Base-by-base conservation (phyloP, 2,888 invertebrate species). In the Phaonia tiefii region DNA sequence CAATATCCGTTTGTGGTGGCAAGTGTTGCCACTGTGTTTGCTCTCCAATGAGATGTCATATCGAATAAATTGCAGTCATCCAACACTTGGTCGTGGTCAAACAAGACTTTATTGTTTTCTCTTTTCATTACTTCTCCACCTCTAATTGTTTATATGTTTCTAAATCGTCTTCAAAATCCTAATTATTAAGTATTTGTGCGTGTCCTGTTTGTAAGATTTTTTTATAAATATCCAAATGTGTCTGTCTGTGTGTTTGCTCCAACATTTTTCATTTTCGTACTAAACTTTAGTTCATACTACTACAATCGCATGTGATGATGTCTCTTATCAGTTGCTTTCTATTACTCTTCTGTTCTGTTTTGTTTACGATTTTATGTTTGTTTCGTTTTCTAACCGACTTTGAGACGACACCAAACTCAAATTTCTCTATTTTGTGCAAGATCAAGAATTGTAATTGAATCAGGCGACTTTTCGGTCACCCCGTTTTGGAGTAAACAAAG, bases 181-280 rank as follows among this genome's bases (percentile, higher is more conserved):
- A 39, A 60, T 37, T 58, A 20, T 42, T 71, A 56, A 79, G 42
- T 39, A 72, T 75, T 56, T 75, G 31, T 49, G 51, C 42, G 73
- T 77, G 60, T 80, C 66, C 66, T 71, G 80, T 80, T 70, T 80
- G 58, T 66, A 71, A 44, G 44, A n/a, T n/a, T n/a, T 44, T 22
- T 26, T 25, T 39, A 69, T 11, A 25, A 60, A 60, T 49, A 39
- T 25, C 49, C 13, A 73, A 49, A 49, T 69, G 60, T 80, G 37
- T 87, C 82, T 80, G 37, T 87, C 82, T 85, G 82, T 86, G 84
- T 84, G 82, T 85, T 81, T 78, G 83, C 78, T 73, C 83, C 71
- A 75, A 83, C 80, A 83, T 85, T 78, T 78, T n/a, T 83, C 79
- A 83, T 44, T 78, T 80, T 37, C 74, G 80, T 75, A 72, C 58